These are phyloP conservation scores for Geococcyx californianus DNA, from an alignment of 2,113 vertebrate genomes.

Conservation along the genomic window DNA sequence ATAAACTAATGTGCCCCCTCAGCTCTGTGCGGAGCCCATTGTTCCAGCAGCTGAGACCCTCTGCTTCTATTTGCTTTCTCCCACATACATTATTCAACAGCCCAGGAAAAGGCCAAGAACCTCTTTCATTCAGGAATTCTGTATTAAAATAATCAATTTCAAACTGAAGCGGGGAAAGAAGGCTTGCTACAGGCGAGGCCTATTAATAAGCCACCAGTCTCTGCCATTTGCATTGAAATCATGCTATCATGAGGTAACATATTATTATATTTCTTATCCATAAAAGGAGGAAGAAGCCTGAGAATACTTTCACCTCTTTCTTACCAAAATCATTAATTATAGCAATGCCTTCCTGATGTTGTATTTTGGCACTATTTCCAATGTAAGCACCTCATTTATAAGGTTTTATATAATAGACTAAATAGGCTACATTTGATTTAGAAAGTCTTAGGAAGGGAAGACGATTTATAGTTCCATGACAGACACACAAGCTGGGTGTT, in stretches of 20 bases:
- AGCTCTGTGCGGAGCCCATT: constrained; percentile 94
- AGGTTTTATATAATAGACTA: neutral
- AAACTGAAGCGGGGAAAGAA: constrained; percentile 82
- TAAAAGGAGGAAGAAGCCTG: constrained; percentile 26
- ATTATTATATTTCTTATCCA: constrained; percentile 70
- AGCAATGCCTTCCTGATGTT: neutral
- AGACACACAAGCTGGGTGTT: neutral
- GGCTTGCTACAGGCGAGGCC: constrained; percentile 76
- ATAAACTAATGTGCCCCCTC: constrained; percentile 98
- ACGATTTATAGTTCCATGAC: neutral
- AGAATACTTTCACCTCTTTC: constrained; percentile 1
- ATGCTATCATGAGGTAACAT: constrained; percentile 71
- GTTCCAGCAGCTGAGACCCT: constrained; percentile 93
- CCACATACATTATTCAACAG: constrained; percentile 99
- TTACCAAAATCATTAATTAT: constrained; percentile 12
- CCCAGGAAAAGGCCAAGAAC: constrained; percentile 96
- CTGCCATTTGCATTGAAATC: constrained; percentile 78
- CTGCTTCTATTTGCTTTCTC: constrained; percentile 99
- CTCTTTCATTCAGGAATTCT: constrained; percentile 98
- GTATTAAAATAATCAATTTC: constrained; percentile 99
- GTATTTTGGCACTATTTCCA: neutral
- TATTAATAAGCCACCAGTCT: constrained; percentile 81
- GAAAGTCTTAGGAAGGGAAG: neutral
- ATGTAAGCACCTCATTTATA: neutral
- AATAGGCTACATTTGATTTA: neutral